Evolutionary conservation across 2,797 vertebrate genomes (phyloP).

Genomic region (Esox masquinongy): DNA sequence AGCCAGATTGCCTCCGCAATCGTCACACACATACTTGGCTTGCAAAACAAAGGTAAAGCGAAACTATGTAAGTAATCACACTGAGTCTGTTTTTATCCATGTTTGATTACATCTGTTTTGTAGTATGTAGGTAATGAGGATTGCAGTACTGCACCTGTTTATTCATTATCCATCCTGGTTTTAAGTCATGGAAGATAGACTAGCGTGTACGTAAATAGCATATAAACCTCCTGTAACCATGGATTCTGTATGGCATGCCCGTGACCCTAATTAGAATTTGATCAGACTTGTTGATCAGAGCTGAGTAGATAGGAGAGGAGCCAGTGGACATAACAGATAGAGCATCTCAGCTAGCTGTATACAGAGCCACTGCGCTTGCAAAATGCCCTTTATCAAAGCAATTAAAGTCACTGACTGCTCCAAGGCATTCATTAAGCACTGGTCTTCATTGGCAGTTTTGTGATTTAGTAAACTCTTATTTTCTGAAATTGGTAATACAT

Average conservation of each 20-base stretch:
- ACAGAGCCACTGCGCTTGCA: background rate
- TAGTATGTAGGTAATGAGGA: background rate
- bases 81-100: background rate
- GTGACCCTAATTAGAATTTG: background rate
- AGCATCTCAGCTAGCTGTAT: background rate
- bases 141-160: background rate
- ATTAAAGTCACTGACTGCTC: background rate
- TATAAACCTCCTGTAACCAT: background rate
- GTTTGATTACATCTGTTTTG: background rate
- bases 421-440: background rate
- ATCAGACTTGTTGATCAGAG: background rate
- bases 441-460: background rate
- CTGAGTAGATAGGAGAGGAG: background rate
- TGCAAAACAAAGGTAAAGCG: background rate
- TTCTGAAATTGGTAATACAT: too few species aligned
- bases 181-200: background rate
- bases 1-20: background rate
- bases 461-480: background rate
- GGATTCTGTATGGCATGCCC: background rate
- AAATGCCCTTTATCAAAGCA: background rate
- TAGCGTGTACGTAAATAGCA: background rate
- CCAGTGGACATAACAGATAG: background rate
- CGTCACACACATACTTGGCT: background rate
- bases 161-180: background rate
- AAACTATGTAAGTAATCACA: background rate